Conservation (phyloP, 2,797 vertebrate species). For the Graptemys geographica region DNA sequence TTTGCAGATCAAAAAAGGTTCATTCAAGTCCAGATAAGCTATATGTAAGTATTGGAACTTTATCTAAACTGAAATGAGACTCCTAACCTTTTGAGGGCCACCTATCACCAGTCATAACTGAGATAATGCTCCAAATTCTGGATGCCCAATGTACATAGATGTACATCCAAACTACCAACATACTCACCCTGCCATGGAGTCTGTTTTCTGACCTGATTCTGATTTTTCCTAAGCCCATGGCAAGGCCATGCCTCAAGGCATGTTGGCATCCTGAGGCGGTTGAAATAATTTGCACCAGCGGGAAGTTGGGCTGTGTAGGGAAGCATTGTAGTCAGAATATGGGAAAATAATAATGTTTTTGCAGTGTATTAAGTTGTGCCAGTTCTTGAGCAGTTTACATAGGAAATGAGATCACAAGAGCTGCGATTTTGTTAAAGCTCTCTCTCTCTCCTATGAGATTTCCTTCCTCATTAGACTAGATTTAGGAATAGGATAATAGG, state of each 20-base stretch:
- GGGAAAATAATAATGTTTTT: conserved; percentile 12
- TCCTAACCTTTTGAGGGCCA: not conserved
- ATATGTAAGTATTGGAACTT: not conserved
- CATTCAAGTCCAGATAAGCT: not conserved
- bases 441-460: not conserved
- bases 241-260: not conserved
- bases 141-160: not conserved
- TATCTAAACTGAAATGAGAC: not conserved
- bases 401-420: conserved; percentile 14
- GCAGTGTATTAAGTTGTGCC: fast-evolving
- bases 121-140: not conserved
- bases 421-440: not conserved
- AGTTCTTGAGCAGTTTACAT: conserved; percentile 11
- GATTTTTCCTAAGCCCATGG: not conserved
- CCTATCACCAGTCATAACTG: not conserved
- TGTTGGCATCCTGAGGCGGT: not conserved
- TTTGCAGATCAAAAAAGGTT: not conserved
- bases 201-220: not conserved
- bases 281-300: not conserved
- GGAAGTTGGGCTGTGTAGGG: not conserved
- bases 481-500: not conserved
- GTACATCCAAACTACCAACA: not conserved
- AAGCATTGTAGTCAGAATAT: not conserved
- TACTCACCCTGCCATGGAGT: not conserved
- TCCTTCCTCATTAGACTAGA: not conserved